phyloP scores from a whole-genome alignment of 2,797 vertebrate genomes.

The Pyrocephalus nanus region DNA sequence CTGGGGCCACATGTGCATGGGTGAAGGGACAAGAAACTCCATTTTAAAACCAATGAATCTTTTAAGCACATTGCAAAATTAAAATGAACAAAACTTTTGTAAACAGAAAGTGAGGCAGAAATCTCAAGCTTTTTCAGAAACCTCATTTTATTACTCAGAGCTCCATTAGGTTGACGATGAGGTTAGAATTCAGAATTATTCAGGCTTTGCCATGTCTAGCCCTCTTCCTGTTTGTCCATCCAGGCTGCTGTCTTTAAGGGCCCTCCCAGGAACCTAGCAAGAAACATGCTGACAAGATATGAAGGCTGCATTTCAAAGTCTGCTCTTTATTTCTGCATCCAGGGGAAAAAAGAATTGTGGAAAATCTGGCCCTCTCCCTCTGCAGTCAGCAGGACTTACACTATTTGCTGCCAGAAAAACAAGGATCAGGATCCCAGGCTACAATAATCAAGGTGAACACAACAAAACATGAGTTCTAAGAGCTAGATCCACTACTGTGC shows the following conservation, averaged over 20 bases:
- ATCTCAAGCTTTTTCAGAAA: neutral
- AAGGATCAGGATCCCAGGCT: neutral
- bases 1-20: fast-evolving
- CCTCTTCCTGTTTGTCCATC: conserved; percentile 6
- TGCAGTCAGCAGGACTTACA: neutral
- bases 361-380: neutral
- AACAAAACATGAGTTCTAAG: fast-evolving
- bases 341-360: neutral
- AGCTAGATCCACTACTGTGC: neutral
- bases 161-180: neutral
- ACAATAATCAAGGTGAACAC: neutral
- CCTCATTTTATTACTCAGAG: neutral
- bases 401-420: neutral
- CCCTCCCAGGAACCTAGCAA: neutral
- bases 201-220: neutral
- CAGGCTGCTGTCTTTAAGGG: neutral
- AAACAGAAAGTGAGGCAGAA: neutral
- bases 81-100: neutral
- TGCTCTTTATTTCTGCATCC: neutral
- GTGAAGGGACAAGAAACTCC: neutral
- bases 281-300: neutral
- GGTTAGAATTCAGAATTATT: conserved; percentile 6
- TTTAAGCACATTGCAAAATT: neutral
- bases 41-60: neutral
- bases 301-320: neutral